A percentile compares a stretch with the other conserved stretches of the same genome.
Conservation (phyloP, 2,888 invertebrate genomes). For the Syrista parreyssii region DNA sequence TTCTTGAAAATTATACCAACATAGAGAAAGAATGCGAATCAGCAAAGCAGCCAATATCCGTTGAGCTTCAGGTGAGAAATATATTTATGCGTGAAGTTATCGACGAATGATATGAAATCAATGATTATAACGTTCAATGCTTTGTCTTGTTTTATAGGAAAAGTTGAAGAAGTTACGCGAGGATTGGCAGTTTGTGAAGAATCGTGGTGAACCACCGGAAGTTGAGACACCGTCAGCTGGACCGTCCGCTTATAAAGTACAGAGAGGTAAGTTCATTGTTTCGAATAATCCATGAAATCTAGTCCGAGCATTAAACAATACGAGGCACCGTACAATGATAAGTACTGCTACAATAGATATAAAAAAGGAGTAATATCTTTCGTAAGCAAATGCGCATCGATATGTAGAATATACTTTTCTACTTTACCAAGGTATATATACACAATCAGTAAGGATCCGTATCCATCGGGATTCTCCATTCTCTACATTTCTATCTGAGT, state of each 20-base stretch:
- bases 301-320: neutral
- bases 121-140: neutral
- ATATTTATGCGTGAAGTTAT: neutral
- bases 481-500: neutral
- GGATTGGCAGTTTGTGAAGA: conserved; percentile 69
- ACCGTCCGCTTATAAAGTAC: neutral
- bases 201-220: conserved; percentile 51
- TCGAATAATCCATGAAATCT: neutral
- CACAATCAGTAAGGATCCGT: neutral
- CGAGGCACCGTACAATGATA: neutral
- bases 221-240: conserved; percentile 1
- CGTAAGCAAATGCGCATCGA: neutral
- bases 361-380: neutral
- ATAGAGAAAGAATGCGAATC: conserved; percentile 71
- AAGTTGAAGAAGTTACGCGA: conserved; percentile 68
- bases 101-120: neutral
- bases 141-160: conserved; percentile 59
- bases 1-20: conserved; percentile 74
- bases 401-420: neutral
- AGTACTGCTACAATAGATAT: neutral
- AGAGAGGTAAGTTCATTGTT: neutral
- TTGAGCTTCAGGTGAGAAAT: conserved; percentile 65
- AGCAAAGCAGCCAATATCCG: conserved; percentile 66
- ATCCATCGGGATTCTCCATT: neutral
- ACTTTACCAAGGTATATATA: neutral